phyloP scores from a whole-genome alignment of 2,888 invertebrate species.

The Lasiommata megera region DNA sequence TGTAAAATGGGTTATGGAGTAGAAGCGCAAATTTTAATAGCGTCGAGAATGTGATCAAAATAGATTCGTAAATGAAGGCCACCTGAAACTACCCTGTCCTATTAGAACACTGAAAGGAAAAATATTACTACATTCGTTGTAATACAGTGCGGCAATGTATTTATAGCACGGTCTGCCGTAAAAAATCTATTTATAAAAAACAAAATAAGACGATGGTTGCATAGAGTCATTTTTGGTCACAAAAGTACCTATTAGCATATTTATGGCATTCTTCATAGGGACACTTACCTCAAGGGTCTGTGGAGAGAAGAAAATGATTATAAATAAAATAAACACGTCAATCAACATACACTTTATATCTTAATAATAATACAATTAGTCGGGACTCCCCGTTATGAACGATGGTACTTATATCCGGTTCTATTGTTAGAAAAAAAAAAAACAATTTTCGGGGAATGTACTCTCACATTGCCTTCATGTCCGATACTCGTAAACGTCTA shows the following conservation, averaged over 20 bases:
- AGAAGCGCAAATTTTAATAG: too few species aligned
- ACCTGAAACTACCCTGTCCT: too few species aligned
- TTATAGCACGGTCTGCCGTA: neutral
- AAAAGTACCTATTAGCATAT: neutral
- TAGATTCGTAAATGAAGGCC: too few species aligned
- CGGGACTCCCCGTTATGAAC: constrained; percentile 53
- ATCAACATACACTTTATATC: constrained; percentile 81
- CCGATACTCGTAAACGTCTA: constrained; percentile 45
- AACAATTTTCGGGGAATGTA: constrained; percentile 69
- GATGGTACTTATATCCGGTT: constrained; percentile 31
- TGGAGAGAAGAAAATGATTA: constrained; percentile 72
- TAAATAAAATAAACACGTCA: constrained; percentile 80
- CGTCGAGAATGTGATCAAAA: too few species aligned
- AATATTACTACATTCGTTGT: too few species aligned
- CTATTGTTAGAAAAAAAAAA: constrained; percentile 47
- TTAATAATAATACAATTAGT: constrained; percentile 74
- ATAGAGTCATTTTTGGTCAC: constrained; percentile 4
- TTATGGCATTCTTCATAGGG: constrained; percentile 43
- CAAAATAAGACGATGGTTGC: constrained; percentile 3
- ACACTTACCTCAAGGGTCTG: constrained; percentile 73
- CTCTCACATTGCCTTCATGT: constrained; percentile 64
- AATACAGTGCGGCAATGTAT: too few species aligned
- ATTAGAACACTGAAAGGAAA: too few species aligned
- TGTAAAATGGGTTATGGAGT: neutral
- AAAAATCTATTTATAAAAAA: neutral